Evolutionary conservation across 2,888 invertebrate species (phyloP), one percentile per base, ranked within the genome.

Genomic region (Dastarcus helophoroides): DNA sequence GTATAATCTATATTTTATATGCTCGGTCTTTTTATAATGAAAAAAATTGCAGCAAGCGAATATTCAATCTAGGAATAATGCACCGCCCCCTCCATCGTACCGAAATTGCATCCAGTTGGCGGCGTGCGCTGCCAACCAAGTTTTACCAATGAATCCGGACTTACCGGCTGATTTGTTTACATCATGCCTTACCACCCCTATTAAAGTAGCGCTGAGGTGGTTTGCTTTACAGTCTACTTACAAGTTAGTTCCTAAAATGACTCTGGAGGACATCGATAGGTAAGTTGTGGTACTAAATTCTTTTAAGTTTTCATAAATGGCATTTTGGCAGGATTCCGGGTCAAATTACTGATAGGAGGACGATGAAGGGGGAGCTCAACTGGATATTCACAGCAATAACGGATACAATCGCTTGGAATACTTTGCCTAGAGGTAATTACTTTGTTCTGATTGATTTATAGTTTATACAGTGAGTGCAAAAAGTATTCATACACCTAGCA

Each of bases 381-480:
- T 98, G 98, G 98, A 95, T 99, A 56, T 98, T 98, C 66, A 98
- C 98, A 2, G 97, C 98, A 24, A 94, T 99, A 47, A 98, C 98
- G 0, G 98, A 99, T 62, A 98, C 98, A 6, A 97, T 99, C 54
- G 98, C 98, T 1, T 98, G 97, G 97, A 94, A 94, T 58, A 86
- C 85, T 22, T 68, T 99, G 48, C 90, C 94, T 3, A 72, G 85
- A 68, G 79, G 78, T 77, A n/a, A n/a, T n/a, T n/a, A 23, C 5
- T 23, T 23, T n/a, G 9, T n/a, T 23, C 10, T 7, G 19, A n/a
- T n/a, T 23, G n/a, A 10, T 23, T 9, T 6, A 23, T 23, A 23
- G 9, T 7, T 23, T 10, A 12, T 6, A 6, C 9, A 6, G 23
- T n/a, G n/a, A n/a, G n/a, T n/a, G n/a, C n/a, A n/a, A n/a, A n/a